Evolutionary conservation across 92 coral and sea anemone genomes (phyloP).

Genomic region (Porites evermanni): DNA sequence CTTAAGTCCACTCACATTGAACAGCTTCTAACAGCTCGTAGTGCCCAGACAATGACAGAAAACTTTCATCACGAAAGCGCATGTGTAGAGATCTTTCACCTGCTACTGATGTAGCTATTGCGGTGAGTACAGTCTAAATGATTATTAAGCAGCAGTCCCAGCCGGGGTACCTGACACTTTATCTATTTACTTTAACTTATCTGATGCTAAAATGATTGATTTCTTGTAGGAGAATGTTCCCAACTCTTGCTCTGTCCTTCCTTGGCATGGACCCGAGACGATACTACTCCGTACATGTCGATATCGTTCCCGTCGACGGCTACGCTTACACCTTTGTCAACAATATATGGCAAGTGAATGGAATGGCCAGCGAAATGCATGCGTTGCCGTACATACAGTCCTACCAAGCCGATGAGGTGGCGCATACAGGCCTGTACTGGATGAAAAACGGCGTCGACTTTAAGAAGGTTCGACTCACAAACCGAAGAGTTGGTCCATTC

Average conservation of each 20-base stretch:
- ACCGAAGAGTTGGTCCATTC: constrained; percentile 76
- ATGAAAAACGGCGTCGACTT: constrained; percentile 94
- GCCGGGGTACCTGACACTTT: constrained; percentile 3
- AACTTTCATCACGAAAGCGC: constrained; percentile 24
- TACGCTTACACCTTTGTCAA: constrained; percentile 85
- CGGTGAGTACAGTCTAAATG: constrained; percentile 14
- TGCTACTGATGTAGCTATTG: constrained; percentile 20
- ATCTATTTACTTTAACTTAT: constrained; percentile 27
- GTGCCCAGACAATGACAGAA: constrained; percentile 1
- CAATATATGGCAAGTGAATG: constrained; percentile 86
- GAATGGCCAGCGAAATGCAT: constrained; percentile 83
- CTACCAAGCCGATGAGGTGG: constrained; percentile 82
- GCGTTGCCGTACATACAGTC: constrained; percentile 80
- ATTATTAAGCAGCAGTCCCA: constrained; percentile 20
- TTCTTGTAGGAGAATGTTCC: constrained; percentile 85
- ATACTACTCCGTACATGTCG: constrained; percentile 78
- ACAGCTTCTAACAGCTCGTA: background rate
- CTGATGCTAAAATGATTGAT: constrained; percentile 16
- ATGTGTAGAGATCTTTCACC: constrained; percentile 4
- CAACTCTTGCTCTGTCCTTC: constrained; percentile 79
- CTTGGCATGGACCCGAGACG: constrained; percentile 82
- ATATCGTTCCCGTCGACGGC: constrained; percentile 82
- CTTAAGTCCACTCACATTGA: background rate
- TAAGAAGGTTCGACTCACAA: constrained; percentile 83
- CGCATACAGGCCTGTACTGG: constrained; percentile 87